These are phyloP conservation scores for Margarornis squamiger DNA, from an alignment of 2,797 vertebrate species.

Conservation along the genomic window DNA sequence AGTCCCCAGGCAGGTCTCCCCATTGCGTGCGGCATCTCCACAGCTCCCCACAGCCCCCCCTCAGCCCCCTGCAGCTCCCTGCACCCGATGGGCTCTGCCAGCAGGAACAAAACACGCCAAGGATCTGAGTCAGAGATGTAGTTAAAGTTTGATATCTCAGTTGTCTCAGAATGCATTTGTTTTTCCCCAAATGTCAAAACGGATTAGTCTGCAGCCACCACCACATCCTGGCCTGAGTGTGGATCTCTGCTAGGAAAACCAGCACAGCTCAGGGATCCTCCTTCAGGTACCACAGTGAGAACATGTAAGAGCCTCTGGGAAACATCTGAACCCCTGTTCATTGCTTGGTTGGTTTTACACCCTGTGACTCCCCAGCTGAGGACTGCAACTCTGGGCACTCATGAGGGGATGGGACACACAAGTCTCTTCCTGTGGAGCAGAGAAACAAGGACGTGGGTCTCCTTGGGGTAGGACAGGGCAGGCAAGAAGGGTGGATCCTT, in stretches of 20 bases:
- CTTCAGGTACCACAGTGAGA: background rate
- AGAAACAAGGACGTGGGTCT: background rate
- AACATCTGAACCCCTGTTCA: background rate
- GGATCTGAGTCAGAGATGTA: background rate
- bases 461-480: background rate
- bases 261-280: background rate
- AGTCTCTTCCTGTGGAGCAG: background rate
- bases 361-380: background rate
- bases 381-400: accelerated
- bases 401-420: accelerated
- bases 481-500: background rate
- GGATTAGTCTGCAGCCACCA: background rate
- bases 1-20: background rate
- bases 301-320: background rate
- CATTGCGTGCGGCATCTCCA: background rate
- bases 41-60: background rate
- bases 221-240: background rate
- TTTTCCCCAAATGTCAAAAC: background rate
- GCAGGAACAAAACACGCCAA: background rate
- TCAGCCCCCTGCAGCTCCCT: background rate
- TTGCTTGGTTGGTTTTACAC: background rate
- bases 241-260: background rate
- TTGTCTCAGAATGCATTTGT: background rate
- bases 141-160: background rate
- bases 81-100: accelerated